These are phyloP conservation scores for Orycteropus afer DNA, from an alignment of 2,113 vertebrate genomes.

Conservation along the genomic window DNA sequence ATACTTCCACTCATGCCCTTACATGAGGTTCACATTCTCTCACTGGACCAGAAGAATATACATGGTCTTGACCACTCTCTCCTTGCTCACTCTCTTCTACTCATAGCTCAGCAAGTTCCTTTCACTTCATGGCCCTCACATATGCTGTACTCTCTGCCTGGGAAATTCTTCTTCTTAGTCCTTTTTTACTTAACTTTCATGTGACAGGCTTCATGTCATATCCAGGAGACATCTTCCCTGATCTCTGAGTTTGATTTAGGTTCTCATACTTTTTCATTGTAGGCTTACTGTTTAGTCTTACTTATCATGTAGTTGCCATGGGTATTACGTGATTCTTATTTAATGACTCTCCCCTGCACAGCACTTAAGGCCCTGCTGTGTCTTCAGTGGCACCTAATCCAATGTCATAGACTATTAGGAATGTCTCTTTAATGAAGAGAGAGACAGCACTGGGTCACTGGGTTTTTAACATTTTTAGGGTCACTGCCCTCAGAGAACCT, in stretches of 20 bases:
- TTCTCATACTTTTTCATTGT: not conserved
- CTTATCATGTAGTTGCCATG: too few relatives aligned
- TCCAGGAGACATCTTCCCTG: slow-evolving; percentile 9
- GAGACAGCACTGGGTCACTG: not conserved
- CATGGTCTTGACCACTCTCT: not conserved
- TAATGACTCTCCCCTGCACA: not conserved
- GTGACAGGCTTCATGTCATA: not conserved
- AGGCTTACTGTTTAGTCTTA: not conserved
- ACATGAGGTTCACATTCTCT: not conserved
- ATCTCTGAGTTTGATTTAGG: not conserved
- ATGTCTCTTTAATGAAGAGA: not conserved
- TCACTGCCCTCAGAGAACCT: not conserved
- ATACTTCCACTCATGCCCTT: not conserved
- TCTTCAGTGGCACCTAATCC: not conserved
- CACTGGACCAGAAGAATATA: not conserved
- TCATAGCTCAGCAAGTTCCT: not conserved
- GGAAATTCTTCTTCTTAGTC: not conserved
- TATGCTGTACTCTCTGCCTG: not conserved
- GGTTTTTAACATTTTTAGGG: not conserved
- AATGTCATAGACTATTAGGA: not conserved
- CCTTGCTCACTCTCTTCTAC: not conserved
- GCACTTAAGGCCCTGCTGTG: not conserved
- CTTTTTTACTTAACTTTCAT: not conserved
- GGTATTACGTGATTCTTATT: not conserved
- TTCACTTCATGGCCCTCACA: not conserved